A percentile compares a stretch with the other conserved stretches of the same genome.
Evolutionary conservation across 2,888 invertebrate species (phyloP).

Genomic region (Thumatha senex): DNA sequence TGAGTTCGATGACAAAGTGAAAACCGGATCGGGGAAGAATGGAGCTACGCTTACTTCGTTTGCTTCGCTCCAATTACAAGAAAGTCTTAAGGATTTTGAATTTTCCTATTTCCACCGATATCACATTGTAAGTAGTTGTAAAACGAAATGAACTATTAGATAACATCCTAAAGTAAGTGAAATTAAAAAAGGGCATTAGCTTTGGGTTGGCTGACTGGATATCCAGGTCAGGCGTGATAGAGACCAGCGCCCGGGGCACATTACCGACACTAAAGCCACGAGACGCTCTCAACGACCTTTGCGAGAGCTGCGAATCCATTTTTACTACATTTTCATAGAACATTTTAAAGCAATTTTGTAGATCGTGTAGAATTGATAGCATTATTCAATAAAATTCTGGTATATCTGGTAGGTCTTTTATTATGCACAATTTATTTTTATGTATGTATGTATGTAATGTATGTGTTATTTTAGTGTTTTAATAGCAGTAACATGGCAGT

Average conservation of each 20-base stretch:
- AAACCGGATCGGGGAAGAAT: too few relatives aligned
- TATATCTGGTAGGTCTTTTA: not conserved
- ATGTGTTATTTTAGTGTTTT: too few relatives aligned
- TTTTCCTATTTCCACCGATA: too few relatives aligned
- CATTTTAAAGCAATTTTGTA: constrained; percentile 3
- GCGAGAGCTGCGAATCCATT: constrained; percentile 26
- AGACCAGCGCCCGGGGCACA: constrained; percentile 26
- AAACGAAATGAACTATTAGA: constrained; percentile 13
- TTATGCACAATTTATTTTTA: not conserved
- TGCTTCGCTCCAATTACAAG: too few relatives aligned
- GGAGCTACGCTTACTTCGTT: too few relatives aligned
- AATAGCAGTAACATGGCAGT: too few relatives aligned
- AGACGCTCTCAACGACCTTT: constrained; percentile 15
- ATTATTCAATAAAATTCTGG: not conserved
- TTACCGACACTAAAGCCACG: constrained; percentile 19
- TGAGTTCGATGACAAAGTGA: too few relatives aligned
- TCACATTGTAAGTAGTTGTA: too few relatives aligned
- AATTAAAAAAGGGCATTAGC: constrained; percentile 38
- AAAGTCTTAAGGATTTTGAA: too few relatives aligned
- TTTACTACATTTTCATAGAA: constrained; percentile 11
- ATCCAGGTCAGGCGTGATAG: constrained; percentile 34
- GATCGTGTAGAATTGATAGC: not conserved
- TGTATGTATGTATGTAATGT: too few relatives aligned
- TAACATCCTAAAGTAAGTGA: constrained; percentile 23
- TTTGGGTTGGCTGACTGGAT: constrained; percentile 28